phyloP scores from a whole-genome alignment of 2,888 invertebrate genomes.

The Drosophila multiciliata region DNA sequence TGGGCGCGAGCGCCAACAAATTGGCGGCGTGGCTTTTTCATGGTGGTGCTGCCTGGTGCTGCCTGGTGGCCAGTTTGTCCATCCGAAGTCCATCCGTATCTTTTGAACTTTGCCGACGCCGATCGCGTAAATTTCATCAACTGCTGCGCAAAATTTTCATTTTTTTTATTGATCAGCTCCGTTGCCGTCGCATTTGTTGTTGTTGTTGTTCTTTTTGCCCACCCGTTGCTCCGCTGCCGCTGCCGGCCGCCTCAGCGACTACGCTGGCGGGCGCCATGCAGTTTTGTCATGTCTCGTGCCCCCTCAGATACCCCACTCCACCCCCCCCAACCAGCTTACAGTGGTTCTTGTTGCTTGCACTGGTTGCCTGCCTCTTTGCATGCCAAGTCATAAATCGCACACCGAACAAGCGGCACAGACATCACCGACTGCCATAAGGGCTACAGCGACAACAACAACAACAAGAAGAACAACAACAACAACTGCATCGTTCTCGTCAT shows the following conservation, averaged over 20 bases:
- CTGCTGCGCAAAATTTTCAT: conserved; percentile 80
- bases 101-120: conserved; percentile 76
- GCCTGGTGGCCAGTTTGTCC: conserved; percentile 40
- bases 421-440: conserved; percentile 64
- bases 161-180: conserved; percentile 76
- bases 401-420: conserved; percentile 65
- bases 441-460: conserved; percentile 28
- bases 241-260: conserved; percentile 55
- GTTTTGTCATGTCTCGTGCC: conserved; percentile 68
- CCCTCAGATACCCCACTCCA: background rate
- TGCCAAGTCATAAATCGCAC: conserved; percentile 81
- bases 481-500: conserved; percentile 10
- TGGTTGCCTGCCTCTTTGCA: conserved; percentile 59
- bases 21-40: conserved; percentile 49
- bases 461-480: conserved; percentile 16
- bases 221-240: conserved; percentile 64
- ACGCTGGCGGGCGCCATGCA: conserved; percentile 81
- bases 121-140: conserved; percentile 82
- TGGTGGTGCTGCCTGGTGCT: conserved; percentile 4
- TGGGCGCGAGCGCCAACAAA: conserved; percentile 62
- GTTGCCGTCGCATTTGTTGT: conserved; percentile 23
- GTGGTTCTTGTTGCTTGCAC: conserved; percentile 10
- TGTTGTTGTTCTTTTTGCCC: conserved; percentile 29
- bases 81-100: conserved; percentile 36
- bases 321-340: background rate